phyloP scores from a whole-genome alignment of 2,888 invertebrate species.

The Thereva nobilitata region DNA sequence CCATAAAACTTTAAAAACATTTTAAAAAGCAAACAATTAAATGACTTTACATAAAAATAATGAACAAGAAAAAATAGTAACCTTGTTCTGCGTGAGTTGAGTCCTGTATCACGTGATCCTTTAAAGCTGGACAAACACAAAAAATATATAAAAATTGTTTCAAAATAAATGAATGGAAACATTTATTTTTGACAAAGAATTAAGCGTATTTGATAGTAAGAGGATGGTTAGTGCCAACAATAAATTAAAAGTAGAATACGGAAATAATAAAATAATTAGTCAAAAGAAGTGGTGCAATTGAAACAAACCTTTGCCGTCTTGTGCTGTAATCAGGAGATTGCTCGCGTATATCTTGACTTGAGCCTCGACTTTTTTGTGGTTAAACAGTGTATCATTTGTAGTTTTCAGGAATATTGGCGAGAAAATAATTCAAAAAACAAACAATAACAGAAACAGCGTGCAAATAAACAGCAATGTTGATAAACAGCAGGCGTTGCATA shows the following conservation, averaged over 20 bases:
- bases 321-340: slow-evolving; percentile 73
- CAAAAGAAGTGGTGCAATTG: slow-evolving; percentile 7
- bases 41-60: slow-evolving; percentile 16
- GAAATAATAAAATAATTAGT: slow-evolving; percentile 28
- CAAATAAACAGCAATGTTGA: background rate
- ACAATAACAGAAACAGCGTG: slow-evolving; percentile 15
- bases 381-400: background rate
- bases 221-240: no score
- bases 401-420: background rate
- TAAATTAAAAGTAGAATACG: background rate
- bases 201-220: no score
- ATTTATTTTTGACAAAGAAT: no score
- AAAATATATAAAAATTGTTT: slow-evolving; percentile 14
- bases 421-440: slow-evolving; percentile 9
- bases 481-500: slow-evolving; percentile 22
- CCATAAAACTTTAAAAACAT: slow-evolving; percentile 7
- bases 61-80: slow-evolving; percentile 46
- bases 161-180: slow-evolving; percentile 7
- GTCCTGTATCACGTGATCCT: slow-evolving; percentile 65
- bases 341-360: slow-evolving; percentile 75
- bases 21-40: slow-evolving; percentile 6
- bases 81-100: slow-evolving; percentile 58
- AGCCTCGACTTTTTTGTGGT: slow-evolving; percentile 65
- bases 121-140: slow-evolving; percentile 61
- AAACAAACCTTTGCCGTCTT: slow-evolving; percentile 77